phyloP scores from a whole-genome alignment of 2,888 invertebrate species.

The Xylocampa areola region DNA sequence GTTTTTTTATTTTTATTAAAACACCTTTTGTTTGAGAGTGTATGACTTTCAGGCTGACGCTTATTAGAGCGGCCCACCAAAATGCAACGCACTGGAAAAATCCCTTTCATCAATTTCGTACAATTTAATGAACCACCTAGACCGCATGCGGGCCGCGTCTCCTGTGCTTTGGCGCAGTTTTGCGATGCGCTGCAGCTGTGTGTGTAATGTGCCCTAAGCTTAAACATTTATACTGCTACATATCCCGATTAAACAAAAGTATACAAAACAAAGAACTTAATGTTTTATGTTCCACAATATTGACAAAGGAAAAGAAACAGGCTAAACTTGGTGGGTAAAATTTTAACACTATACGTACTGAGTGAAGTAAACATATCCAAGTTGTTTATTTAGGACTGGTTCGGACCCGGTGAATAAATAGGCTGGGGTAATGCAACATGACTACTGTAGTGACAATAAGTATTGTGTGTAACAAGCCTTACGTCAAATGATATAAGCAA shows the following conservation, averaged over 20 bases:
- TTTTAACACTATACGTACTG: constrained; percentile 53
- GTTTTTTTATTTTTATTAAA: no score
- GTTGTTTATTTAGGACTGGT: constrained; percentile 71
- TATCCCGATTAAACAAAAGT: background rate
- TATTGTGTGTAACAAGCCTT: constrained; percentile 22
- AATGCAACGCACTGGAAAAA: no score
- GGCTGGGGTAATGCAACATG: constrained; percentile 17
- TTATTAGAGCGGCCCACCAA: no score
- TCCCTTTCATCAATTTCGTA: no score
- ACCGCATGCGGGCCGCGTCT: no score
- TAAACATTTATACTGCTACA: no score
- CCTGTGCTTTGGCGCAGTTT: no score
- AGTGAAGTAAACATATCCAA: constrained; percentile 63
- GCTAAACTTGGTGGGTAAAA: constrained; percentile 52
- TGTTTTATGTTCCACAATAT: constrained; percentile 49
- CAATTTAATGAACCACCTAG: no score
- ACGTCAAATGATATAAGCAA: constrained; percentile 10
- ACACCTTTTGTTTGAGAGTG: no score
- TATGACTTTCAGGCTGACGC: no score
- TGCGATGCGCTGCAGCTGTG: no score
- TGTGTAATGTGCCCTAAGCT: no score
- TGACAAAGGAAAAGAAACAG: constrained; percentile 55
- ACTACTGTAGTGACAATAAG: constrained; percentile 12
- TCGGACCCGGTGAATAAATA: constrained; percentile 56
- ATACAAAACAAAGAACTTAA: constrained; percentile 16